Evolutionary conservation across 2,888 invertebrate genomes (phyloP).

Genomic region (Fragum fragum): DNA sequence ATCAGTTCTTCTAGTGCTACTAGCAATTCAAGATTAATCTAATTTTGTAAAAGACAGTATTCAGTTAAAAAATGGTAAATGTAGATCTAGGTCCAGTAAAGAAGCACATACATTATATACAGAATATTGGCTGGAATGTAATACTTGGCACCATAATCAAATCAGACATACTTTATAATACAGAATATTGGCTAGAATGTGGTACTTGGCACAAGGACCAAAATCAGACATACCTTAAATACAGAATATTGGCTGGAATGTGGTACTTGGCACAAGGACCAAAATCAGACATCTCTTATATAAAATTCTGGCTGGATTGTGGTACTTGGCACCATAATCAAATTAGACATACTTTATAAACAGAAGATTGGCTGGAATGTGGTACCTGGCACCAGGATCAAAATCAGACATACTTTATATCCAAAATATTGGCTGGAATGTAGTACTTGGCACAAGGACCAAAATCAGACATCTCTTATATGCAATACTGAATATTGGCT

Average conservation of each 20-base stretch:
- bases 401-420: slow-evolving; percentile 74
- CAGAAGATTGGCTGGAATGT: slow-evolving; percentile 43
- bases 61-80: too few species aligned
- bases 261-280: too few species aligned
- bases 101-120: slow-evolving; percentile 44
- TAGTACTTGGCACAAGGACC: slow-evolving; percentile 78
- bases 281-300: too few species aligned
- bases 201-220: slow-evolving; percentile 79
- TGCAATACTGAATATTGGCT: slow-evolving; percentile 78
- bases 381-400: slow-evolving; percentile 81
- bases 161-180: slow-evolving; percentile 67
- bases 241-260: slow-evolving; percentile 79
- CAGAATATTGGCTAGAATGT: slow-evolving; percentile 41
- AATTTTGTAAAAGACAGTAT: too few species aligned
- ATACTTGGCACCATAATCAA: slow-evolving; percentile 82
- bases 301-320: slow-evolving; percentile 40
- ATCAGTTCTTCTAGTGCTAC: too few species aligned
- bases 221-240: too few species aligned
- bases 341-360: slow-evolving; percentile 49
- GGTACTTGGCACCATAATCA: slow-evolving; percentile 48
- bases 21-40: too few species aligned
- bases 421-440: slow-evolving; percentile 41
- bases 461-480: too few species aligned
- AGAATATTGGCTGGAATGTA: slow-evolving; percentile 44
- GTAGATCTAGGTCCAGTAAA: too few species aligned